These are phyloP conservation scores for Zelostemma sp. DNA, from an alignment of 1,140 invertebrate species.

Conservation along the genomic window DNA sequence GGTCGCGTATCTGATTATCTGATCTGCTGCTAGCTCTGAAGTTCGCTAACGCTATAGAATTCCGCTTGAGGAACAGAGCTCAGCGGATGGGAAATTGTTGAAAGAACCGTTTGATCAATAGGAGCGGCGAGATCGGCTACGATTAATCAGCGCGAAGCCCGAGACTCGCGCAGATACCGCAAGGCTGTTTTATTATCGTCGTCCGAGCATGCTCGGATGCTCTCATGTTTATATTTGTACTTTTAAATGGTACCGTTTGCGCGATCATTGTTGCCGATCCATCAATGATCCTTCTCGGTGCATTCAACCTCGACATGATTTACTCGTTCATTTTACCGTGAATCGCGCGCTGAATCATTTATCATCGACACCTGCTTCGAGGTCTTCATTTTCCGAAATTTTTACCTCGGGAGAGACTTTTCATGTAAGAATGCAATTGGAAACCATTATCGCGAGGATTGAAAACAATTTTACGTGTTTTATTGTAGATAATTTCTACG, in stretches of 20 bases:
- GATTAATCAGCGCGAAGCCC: not conserved
- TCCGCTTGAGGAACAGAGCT: not conserved
- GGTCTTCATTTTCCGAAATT: too few relatives aligned
- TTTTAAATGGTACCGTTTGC: not conserved
- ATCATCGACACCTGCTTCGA: too few relatives aligned
- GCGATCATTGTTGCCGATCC: not conserved
- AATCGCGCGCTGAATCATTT: not conserved
- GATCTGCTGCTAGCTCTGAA: not conserved
- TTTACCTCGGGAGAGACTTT: too few relatives aligned
- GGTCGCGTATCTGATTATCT: not conserved
- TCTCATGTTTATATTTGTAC: not conserved
- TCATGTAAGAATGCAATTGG: too few relatives aligned
- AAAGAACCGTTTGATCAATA: constrained; percentile 1
- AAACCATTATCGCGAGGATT: too few relatives aligned
- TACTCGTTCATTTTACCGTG: not conserved
- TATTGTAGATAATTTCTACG: too few relatives aligned
- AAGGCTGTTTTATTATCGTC: not conserved
- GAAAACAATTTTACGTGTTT: too few relatives aligned
- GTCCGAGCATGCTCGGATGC: not conserved
- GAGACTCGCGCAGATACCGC: not conserved
- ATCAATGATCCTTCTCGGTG: not conserved
- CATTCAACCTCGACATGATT: constrained; percentile 1
- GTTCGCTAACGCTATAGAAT: not conserved
- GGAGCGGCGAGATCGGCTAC: not conserved
- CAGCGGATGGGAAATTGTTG: not conserved